Conservation (phyloP, 2,113 vertebrate genomes). For the Pterocles burchelli region DNA sequence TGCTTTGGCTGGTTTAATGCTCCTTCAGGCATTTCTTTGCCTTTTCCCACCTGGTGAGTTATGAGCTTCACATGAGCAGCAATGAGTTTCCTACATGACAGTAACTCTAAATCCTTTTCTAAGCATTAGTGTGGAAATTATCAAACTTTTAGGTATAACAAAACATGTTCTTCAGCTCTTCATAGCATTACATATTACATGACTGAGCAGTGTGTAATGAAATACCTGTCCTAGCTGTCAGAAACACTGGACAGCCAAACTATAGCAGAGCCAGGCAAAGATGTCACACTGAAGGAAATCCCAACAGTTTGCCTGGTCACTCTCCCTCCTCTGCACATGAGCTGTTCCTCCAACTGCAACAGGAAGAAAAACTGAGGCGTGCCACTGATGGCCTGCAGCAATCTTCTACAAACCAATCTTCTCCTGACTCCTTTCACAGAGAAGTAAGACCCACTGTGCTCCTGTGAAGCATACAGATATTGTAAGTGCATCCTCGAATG, state of each 20-base stretch:
- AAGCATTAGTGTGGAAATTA: background rate
- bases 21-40: background rate
- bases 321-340: fast-evolving
- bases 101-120: background rate
- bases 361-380: background rate
- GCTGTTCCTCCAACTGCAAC: background rate
- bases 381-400: background rate
- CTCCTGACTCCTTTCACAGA: background rate
- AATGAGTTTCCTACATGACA: background rate
- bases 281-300: background rate
- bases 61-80: background rate
- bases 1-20: background rate
- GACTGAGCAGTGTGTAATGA: background rate
- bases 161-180: background rate
- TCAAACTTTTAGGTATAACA: background rate
- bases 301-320: background rate
- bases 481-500: background rate
- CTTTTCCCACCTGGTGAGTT: background rate
- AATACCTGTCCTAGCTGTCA: background rate
- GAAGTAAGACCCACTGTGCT: background rate
- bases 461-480: background rate
- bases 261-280: background rate
- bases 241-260: background rate
- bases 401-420: background rate
- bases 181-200: background rate